Base-by-base conservation (phyloP, 1,140 invertebrate genomes). In the Heliconius congener region DNA sequence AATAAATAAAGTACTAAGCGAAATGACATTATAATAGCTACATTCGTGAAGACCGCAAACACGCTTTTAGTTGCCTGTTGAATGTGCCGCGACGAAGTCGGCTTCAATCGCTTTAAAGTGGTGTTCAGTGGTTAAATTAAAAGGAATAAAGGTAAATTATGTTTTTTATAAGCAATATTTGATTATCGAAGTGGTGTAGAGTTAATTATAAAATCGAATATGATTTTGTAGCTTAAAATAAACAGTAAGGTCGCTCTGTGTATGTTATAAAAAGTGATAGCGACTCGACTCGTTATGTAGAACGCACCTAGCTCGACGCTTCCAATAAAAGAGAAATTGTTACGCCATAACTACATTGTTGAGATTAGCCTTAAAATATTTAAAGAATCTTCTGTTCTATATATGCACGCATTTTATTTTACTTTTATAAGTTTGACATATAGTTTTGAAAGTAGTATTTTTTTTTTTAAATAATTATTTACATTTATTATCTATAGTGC, bases 61-160 rank as follows among this genome's bases (percentile, higher is more conserved):
- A 66, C 60, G 60, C 23, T 66, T 50, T 50, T 73, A 73, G 72
- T 73, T 50, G 72, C 72, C 46, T 73, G 72, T 73, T 73, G 72
- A 73, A 52, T 50, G 72, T 52, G 46, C 8, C 72, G 42, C 72
- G 39, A 46, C 72, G 60, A 66, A 66, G 60, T 66, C 60, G 60
- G 60, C 3, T 66, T 66, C 4, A 66, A 66, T 27, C 9, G 27
- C 0, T 30, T 30, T 66, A 66, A 66, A 66, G 60, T 66, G 60
- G 0, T 57, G 8, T 19, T 66, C 27, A 27, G 27, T 66, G 13
- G 5, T 27, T 66, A 66, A 66, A 66, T 66, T 30, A 16, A 66
- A 66, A 66, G 27, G 9, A 66, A 66, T 66, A 72, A 39, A 39
- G 71, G 71, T 72, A 72, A 72, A 39, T 39, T 39, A 72, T 23